phyloP scores from a whole-genome alignment of 2,113 vertebrate species.

The Antechinus flavipes region DNA sequence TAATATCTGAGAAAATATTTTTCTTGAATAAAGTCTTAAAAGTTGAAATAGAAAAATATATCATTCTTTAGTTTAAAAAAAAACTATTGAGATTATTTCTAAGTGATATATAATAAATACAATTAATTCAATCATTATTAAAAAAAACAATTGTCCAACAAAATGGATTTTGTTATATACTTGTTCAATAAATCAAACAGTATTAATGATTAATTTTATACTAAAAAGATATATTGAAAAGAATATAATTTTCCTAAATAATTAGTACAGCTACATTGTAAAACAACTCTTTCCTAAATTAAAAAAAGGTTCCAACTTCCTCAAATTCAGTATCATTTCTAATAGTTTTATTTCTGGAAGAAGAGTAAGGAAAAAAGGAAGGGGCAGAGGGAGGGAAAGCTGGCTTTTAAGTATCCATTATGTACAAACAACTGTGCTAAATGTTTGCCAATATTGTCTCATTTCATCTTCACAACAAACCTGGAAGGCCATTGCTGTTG shows the following conservation, averaged over 20 bases:
- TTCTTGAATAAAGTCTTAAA: background rate
- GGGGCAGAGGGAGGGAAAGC: too few species aligned
- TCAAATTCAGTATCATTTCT: background rate
- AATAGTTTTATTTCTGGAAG: background rate
- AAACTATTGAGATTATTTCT: slow-evolving; percentile 6
- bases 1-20: slow-evolving; percentile 22
- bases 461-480: background rate
- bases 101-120: background rate
- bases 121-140: background rate
- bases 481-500: background rate
- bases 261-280: background rate
- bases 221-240: background rate
- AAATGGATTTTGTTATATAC: background rate
- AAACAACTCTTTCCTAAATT: background rate
- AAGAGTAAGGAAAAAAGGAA: too few species aligned
- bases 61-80: background rate
- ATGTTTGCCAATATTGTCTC: background rate
- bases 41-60: slow-evolving; percentile 19
- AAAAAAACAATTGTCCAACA: background rate
- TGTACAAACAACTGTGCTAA: background rate
- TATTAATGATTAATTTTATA: background rate
- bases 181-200: background rate
- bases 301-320: background rate
- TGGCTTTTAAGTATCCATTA: background rate
- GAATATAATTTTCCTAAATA: background rate